A percentile compares a stretch with the other conserved stretches of the same genome.
phyloP scores from a whole-genome alignment of 2,797 vertebrate species.

The Tiaroga cobitis region DNA sequence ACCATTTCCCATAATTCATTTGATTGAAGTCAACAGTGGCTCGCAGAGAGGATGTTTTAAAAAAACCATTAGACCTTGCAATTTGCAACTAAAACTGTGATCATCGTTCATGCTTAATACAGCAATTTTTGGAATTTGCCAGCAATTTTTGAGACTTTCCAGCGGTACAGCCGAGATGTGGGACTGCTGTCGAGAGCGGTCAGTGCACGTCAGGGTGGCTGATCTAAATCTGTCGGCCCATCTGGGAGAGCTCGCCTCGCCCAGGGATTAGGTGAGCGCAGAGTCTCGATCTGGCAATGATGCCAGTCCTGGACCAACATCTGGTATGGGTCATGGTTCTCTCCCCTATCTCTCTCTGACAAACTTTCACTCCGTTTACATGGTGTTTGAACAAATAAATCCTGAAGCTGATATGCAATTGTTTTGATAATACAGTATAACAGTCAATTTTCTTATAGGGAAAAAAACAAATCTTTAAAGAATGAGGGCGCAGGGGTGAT shows the following conservation, averaged over 20 bases:
- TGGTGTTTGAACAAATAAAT: not conserved
- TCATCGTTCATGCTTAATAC: slow-evolving; percentile 10
- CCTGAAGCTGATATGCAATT: not conserved
- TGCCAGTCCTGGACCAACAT: slow-evolving; percentile 39
- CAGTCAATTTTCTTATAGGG: not conserved
- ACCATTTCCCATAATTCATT: slow-evolving; percentile 15
- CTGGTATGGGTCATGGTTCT: slow-evolving; percentile 39
- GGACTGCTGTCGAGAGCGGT: slow-evolving; percentile 56
- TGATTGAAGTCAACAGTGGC: slow-evolving; percentile 7
- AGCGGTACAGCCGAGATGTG: not conserved
- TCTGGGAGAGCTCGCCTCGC: slow-evolving; percentile 48
- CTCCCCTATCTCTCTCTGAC: not conserved
- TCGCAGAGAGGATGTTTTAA: not conserved
- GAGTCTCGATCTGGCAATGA: slow-evolving; percentile 33
- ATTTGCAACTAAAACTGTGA: slow-evolving; percentile 26
- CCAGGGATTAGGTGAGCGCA: slow-evolving; percentile 51
- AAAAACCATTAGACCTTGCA: slow-evolving; percentile 1
- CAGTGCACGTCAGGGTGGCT: slow-evolving; percentile 70
- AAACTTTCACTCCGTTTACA: not conserved
- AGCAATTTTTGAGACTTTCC: slow-evolving; percentile 12
- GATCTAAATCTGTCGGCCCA: slow-evolving; percentile 69
- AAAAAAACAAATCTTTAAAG: not conserved
- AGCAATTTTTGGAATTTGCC: slow-evolving; percentile 8
- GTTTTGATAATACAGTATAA: not conserved
- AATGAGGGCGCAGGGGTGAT: not conserved